Evolutionary conservation across 2,797 vertebrate genomes (phyloP).

Genomic region (Acanthurus leucopareius): DNA sequence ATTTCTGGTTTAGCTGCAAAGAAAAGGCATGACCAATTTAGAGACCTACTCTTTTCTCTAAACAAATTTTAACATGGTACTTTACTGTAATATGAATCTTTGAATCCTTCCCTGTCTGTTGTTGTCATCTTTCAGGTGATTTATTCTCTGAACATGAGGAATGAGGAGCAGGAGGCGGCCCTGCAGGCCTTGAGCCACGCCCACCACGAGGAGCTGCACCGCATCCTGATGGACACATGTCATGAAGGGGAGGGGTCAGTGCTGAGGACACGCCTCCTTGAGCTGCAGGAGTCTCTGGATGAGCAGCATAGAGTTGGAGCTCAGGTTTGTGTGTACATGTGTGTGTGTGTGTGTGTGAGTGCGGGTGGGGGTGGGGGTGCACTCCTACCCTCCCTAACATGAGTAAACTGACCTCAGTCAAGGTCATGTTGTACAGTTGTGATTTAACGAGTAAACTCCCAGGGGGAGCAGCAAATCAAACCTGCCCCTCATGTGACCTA

Average conservation of each 20-base stretch:
- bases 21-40: background rate
- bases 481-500: constrained; percentile 39
- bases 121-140: constrained; percentile 88
- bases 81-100: background rate
- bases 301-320: constrained; percentile 89
- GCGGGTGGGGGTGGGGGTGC: constrained; percentile 2
- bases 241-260: constrained; percentile 84
- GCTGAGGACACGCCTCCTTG: constrained; percentile 88
- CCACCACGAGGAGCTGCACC: constrained; percentile 91
- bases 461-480: constrained; percentile 62
- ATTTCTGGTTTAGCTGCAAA: background rate
- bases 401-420: constrained; percentile 44
- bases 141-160: constrained; percentile 94
- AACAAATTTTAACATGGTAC: background rate
- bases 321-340: constrained; percentile 77
- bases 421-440: constrained; percentile 41
- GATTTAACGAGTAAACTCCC: constrained; percentile 58
- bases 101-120: background rate
- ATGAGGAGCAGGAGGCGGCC: constrained; percentile 92
- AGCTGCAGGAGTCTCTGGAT: constrained; percentile 91
- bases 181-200: constrained; percentile 89
- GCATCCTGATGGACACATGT: constrained; percentile 88
- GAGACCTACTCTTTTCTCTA: background rate
- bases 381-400: constrained; percentile 23
- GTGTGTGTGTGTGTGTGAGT: constrained; percentile 34